A percentile compares a stretch with the other conserved stretches of the same genome.
phyloP scores from a whole-genome alignment of 2,113 vertebrate genomes.

The Romanogobio albipinnatus region DNA sequence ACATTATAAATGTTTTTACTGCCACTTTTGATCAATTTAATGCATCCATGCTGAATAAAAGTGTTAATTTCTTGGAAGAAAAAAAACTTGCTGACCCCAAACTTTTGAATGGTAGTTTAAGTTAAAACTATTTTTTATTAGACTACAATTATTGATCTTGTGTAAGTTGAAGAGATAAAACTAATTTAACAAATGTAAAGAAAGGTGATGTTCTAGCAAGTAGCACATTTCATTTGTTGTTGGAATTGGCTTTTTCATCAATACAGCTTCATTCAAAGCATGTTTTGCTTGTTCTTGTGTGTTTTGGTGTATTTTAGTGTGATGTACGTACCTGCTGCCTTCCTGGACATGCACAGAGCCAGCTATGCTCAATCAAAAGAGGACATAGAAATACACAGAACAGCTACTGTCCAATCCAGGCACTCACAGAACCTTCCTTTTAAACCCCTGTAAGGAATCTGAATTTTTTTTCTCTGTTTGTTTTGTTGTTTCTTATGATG shows the following conservation, averaged over 20 bases:
- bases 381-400: background rate
- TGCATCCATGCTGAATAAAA: background rate
- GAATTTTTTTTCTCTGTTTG: background rate
- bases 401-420: background rate
- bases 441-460: constrained; percentile 19
- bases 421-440: background rate
- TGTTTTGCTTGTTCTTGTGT: background rate
- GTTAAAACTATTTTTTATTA: background rate
- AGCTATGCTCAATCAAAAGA: constrained; percentile 27
- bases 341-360: constrained; percentile 49
- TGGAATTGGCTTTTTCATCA: background rate
- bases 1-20: background rate
- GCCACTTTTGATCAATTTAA: background rate
- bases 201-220: background rate
- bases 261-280: background rate
- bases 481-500: background rate
- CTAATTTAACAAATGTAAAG: constrained; percentile 4
- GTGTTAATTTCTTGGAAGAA: background rate
- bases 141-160: background rate
- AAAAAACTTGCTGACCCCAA: background rate
- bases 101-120: background rate
- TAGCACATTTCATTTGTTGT: background rate
- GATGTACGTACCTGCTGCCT: constrained; percentile 54
- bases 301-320: constrained; percentile 43
- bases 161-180: background rate